A percentile compares a stretch with the other conserved stretches of the same genome.
These are phyloP conservation scores for Clamator glandarius DNA, from an alignment of 2,797 vertebrate genomes.

Conservation along the genomic window DNA sequence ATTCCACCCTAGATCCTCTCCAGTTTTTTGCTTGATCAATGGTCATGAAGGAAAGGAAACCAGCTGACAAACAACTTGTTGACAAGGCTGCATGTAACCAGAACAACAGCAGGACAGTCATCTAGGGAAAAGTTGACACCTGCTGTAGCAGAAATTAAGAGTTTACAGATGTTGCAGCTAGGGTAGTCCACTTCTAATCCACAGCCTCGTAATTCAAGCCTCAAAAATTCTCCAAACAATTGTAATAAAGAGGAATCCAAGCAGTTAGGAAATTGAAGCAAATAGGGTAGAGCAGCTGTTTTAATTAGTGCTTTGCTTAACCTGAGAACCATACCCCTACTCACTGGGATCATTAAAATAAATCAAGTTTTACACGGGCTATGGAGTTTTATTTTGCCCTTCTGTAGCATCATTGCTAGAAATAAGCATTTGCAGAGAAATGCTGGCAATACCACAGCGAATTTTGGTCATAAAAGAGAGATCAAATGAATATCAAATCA, in stretches of 20 bases:
- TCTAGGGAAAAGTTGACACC: constrained; percentile 63
- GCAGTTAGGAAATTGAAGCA: constrained; percentile 3
- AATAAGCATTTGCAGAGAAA: neutral
- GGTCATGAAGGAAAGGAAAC: constrained; percentile 10
- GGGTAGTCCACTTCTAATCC: constrained; percentile 29
- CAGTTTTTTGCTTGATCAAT: constrained; percentile 14
- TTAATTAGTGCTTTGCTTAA: constrained; percentile 32
- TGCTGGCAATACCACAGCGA: neutral
- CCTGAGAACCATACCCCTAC: neutral
- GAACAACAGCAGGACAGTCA: constrained; percentile 30
- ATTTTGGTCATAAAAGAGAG: neutral
- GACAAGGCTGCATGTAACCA: constrained; percentile 33
- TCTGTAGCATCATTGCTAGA: neutral
- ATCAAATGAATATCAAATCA: neutral
- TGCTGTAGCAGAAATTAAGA: constrained; percentile 51
- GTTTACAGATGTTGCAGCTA: constrained; percentile 53
- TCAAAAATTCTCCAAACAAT: constrained; percentile 28
- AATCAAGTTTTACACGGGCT: neutral
- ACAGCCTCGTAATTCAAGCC: constrained; percentile 8
- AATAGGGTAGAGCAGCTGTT: constrained; percentile 22
- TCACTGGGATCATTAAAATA: constrained; percentile 2
- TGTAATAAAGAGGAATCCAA: constrained; percentile 6
- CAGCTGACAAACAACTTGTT: constrained; percentile 46
- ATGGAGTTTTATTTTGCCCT: neutral
- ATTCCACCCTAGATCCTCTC: neutral